Conservation (phyloP, 2,113 vertebrate genomes). For the Phylloscopus whistleri region DNA sequence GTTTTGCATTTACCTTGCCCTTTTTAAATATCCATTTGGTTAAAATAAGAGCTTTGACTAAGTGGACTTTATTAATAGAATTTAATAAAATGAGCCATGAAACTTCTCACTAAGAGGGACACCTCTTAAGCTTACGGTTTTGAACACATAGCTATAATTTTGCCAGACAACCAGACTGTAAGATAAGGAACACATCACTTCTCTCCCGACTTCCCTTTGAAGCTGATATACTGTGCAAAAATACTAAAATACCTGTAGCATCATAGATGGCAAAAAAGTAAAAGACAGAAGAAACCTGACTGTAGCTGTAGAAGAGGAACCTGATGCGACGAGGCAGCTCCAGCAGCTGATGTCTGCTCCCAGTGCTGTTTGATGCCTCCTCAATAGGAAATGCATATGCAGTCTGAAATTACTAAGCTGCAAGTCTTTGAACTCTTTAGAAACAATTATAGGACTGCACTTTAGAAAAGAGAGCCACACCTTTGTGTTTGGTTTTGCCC, state of each 20-base stretch:
- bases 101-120: background rate
- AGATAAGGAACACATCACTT: background rate
- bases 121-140: background rate
- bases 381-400: slow-evolving; percentile 24
- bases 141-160: background rate
- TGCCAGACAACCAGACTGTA: background rate
- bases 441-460: background rate
- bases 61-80: background rate
- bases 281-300: background rate
- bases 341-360: background rate
- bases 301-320: background rate
- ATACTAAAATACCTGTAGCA: background rate
- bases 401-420: slow-evolving; percentile 48
- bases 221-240: background rate
- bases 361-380: background rate
- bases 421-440: background rate
- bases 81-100: background rate
- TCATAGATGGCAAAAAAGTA: background rate
- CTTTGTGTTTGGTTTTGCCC: background rate
- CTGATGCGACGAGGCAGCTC: background rate
- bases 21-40: background rate
- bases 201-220: background rate
- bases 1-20: background rate
- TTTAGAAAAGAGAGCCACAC: background rate
- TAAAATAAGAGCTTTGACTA: background rate